Evolutionary conservation across 2,113 vertebrate genomes (phyloP).

Genomic region (Triplophysa dalaica): DNA sequence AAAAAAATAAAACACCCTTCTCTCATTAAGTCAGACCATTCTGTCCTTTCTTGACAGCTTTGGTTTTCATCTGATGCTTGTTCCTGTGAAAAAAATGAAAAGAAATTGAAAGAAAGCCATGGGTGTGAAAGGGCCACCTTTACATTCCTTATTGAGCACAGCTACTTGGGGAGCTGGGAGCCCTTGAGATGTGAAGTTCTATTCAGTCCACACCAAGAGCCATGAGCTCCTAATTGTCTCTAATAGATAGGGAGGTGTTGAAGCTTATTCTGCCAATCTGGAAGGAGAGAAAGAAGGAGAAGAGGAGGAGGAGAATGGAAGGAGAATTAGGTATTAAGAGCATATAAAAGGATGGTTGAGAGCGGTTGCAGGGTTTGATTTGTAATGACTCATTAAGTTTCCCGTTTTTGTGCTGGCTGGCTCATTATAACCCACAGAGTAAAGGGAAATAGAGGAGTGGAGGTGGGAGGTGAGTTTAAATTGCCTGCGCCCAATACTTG

Average conservation of each 20-base stretch:
- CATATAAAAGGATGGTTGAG: constrained; percentile 75
- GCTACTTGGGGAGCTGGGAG: constrained; percentile 79
- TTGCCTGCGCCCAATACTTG: constrained; percentile 87
- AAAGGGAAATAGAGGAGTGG: constrained; percentile 86
- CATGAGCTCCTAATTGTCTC: constrained; percentile 97
- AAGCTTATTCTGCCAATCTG: constrained; percentile 88
- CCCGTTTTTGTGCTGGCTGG: constrained; percentile 94
- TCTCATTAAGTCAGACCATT: constrained; percentile 49
- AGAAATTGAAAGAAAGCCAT: constrained; percentile 57
- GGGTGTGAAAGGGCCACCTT: constrained; percentile 79
- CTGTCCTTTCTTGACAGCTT: constrained; percentile 51
- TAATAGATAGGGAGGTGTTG: constrained; percentile 98
- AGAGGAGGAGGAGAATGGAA: constrained; percentile 77
- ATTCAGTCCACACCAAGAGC: constrained; percentile 83
- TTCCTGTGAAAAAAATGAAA: constrained; percentile 47
- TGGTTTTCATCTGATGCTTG: constrained; percentile 43
- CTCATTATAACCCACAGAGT: constrained; percentile 97
- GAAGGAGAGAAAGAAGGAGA: constrained; percentile 80
- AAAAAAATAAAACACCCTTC: constrained; percentile 53
- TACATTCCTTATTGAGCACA: constrained; percentile 72
- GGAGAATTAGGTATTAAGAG: constrained; percentile 67
- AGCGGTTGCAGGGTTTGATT: constrained; percentile 84
- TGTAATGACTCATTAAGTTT: constrained; percentile 99
- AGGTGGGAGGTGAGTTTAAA: constrained; percentile 98
- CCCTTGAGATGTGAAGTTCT: constrained; percentile 87